Evolutionary conservation across 2,888 invertebrate species (phyloP), one percentile per base, ranked within the genome.

Genomic region (Pycnomerus fuliginosus): DNA sequence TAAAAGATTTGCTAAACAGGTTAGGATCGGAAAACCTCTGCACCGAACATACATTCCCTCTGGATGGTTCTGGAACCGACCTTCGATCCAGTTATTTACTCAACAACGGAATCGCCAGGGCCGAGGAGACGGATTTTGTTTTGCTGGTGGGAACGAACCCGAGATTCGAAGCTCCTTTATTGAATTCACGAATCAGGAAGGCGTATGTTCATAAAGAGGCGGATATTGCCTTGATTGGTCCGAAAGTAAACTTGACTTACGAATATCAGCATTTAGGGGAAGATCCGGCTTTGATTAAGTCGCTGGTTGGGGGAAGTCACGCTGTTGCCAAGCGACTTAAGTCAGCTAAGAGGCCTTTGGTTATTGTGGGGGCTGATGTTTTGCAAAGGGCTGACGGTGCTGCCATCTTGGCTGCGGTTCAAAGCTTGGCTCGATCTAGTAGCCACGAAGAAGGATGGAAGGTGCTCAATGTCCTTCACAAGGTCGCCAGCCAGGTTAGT

Each of bases 111-210:
- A 96, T 99, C 60, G 83, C 86, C 28, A 86, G 85, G 29, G 80
- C 97, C 16, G 99, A 99, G 73, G 89, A 96, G 45, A 89, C 97
- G 0, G 99, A 99, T 73, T 80, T 90, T 41, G 81, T 99, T 12
- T 75, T 99, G 1, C 75, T 99, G 35, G 84, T 99, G 59, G 99
- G 99, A 39, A 95, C 96, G 1, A 99, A 99, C 77, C 92, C 96
- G 0, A 83, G 99, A 35, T 94, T 90, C 70, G 99, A 99, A 75
- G 98, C 99, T 24, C 97, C 99, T 1, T 76, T 99, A 16, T 76
- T 99, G 44, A 99, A 99, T 74, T 88, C 98, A 0, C 83, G 99
- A 60, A 83, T 99, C 52, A 84, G 99, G 45, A 99, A 99, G 74
- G 84, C 88, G 44, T 98, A 88, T 76, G 78, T 98, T n/a, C 93